Percentiles rank a stretch among this genome's conserved stretches.
phyloP scores from a whole-genome alignment of 1,140 invertebrate genomes.

The Chrysopa pallens region DNA sequence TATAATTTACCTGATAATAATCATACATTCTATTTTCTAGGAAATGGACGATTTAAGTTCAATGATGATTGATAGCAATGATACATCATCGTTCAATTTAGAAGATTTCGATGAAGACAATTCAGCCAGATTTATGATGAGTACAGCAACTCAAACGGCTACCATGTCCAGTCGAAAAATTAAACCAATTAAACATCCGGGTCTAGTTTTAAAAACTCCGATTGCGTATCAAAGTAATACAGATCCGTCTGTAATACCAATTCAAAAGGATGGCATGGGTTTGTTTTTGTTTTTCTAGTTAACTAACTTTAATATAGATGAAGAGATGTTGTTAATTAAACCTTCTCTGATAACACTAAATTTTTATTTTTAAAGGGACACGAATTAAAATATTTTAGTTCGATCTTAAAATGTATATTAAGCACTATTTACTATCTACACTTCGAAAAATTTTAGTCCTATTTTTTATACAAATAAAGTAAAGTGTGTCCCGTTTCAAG shows the following conservation, averaged over 20 bases:
- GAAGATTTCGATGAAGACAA: slow-evolving; percentile 25
- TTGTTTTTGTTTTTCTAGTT: too few species aligned
- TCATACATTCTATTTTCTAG: slow-evolving; percentile 19
- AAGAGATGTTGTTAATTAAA: too few species aligned
- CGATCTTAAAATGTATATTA: too few species aligned
- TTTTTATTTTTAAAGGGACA: too few species aligned
- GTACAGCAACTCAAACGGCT: slow-evolving; percentile 32
- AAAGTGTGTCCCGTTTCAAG: too few species aligned
- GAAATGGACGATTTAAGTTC: slow-evolving; percentile 18
- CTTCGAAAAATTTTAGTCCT: too few species aligned
- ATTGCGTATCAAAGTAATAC: slow-evolving; percentile 64
- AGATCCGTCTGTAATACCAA: slow-evolving; percentile 58
- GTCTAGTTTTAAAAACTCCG: slow-evolving; percentile 54
- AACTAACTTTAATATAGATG: too few species aligned
- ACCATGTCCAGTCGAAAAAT: slow-evolving; percentile 41
- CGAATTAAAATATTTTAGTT: too few species aligned
- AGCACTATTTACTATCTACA: too few species aligned
- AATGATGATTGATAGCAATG: slow-evolving; percentile 15
- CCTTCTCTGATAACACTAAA: too few species aligned
- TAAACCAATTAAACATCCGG: slow-evolving; percentile 56
- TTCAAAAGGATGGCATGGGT: slow-evolving; percentile 71
- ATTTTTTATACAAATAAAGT: too few species aligned
- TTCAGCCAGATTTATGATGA: slow-evolving; percentile 29
- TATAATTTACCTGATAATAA: slow-evolving; percentile 6
- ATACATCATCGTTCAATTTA: slow-evolving; percentile 19